Percentiles rank a stretch among this genome's conserved stretches.
phyloP scores from a whole-genome alignment of 2,888 invertebrate species.

The Itoplectis maculator region DNA sequence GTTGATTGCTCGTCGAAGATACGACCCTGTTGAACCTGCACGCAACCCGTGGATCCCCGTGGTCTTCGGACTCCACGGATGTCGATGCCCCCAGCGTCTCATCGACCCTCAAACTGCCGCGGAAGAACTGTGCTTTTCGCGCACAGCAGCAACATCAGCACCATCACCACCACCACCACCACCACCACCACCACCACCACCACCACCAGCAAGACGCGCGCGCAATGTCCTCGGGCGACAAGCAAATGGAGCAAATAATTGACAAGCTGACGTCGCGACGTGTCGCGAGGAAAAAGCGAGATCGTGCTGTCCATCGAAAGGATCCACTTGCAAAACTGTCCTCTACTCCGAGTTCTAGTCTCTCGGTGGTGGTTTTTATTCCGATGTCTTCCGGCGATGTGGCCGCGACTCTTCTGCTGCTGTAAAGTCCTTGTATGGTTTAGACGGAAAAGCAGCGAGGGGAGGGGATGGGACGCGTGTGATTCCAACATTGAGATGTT shows the following conservation, averaged over 20 bases:
- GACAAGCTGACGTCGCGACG: neutral
- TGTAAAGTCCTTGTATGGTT: constrained; percentile 42
- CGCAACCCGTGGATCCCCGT: constrained; percentile 18
- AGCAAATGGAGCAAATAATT: constrained; percentile 14
- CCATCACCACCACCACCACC: too few species aligned
- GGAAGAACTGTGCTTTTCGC: constrained; percentile 39
- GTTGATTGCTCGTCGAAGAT: constrained; percentile 77
- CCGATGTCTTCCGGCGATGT: neutral
- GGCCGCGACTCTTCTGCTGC: constrained; percentile 27
- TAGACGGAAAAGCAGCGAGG: neutral
- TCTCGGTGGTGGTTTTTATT: constrained; percentile 15
- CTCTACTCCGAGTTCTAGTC: neutral
- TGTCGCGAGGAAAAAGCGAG: constrained; percentile 7
- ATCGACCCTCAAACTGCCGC: constrained; percentile 46
- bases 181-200: too few species aligned
- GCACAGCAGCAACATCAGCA: constrained; percentile 31
- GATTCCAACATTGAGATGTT: constrained; percentile 64
- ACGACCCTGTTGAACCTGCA: constrained; percentile 64
- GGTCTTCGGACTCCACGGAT: constrained; percentile 13
- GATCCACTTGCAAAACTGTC: constrained; percentile 19
- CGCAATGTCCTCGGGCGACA: constrained; percentile 15
- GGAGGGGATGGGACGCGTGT: constrained; percentile 48
- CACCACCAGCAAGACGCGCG: too few species aligned
- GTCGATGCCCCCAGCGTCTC: constrained; percentile 59
- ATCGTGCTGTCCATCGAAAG: constrained; percentile 42